Base-by-base conservation (phyloP, 1,140 invertebrate genomes). In the Ips typographus region DNA sequence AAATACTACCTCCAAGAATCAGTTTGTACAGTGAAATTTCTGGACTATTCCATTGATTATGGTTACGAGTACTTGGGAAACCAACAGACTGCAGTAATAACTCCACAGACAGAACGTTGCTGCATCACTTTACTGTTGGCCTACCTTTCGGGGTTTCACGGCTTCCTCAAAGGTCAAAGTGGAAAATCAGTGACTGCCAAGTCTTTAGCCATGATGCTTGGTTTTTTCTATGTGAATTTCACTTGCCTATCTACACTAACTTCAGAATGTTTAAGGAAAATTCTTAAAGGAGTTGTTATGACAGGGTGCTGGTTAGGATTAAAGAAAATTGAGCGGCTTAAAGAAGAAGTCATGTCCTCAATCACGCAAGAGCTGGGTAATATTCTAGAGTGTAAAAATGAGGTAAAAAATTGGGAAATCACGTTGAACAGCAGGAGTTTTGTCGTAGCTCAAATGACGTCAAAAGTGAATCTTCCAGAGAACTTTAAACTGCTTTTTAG, bases 41-140 rank as follows among this genome's bases (percentile, higher is more conserved):
- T 93, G 51, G 95, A 96, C 82, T 89, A 93, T 4, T 88, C 88
- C 60, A 87, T 92, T 0, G 77, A 83, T 1, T 98, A 94, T 82
- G 92, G 90, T n/a, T 96, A 96, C 77, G 95, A 98, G 82, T 98
- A 97, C 80, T 82, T 93, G 4, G 91, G 91, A 2, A 92, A 92
- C 75, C 85, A 84, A 64, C 83, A 87, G 36, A 84, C 91, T 59
- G 83, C 93, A 6, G 90, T 91, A 37, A 90, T 92, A 5, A 93
- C 91, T 0, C 91, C 91, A 0, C 78, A 93, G 37, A 95, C 93
- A 0, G 88, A 91, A 77, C 84, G 89, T 6, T 95, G 93, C 80
- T 94, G 94, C 80, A 86, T 91, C 71, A 94, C 93, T 1, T 80
- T 96, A 4, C 89, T 95, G 72, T 91, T 91, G 6, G 93, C 94